Conservation (phyloP, 1,140 invertebrate genomes). For the Drosophila lowei region DNA sequence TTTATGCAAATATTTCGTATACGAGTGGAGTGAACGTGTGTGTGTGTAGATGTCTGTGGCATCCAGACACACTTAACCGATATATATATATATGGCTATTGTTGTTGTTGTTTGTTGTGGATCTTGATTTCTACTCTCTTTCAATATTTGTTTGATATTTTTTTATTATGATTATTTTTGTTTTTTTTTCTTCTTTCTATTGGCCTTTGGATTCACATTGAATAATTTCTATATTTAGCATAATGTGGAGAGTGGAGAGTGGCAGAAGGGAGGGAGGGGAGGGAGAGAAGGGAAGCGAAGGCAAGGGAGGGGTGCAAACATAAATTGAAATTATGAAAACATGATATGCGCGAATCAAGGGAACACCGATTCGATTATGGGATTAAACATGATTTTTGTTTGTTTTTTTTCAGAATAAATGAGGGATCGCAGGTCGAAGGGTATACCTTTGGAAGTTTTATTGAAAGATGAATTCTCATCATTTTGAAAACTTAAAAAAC, state of each 20-base stretch:
- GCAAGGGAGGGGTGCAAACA: constrained; percentile 1
- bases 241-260: constrained; percentile 39
- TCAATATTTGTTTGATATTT: constrained; percentile 37
- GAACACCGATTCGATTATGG: constrained; percentile 29
- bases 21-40: constrained; percentile 1
- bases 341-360: constrained; percentile 47
- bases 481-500: neutral
- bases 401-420: too few relatives aligned
- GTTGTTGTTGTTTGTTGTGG: neutral
- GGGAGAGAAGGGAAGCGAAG: neutral
- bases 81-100: constrained; percentile 23
- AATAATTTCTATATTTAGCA: constrained; percentile 81
- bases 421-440: too few relatives aligned
- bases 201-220: constrained; percentile 55
- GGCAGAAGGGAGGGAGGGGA: neutral
- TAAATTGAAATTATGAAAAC: constrained; percentile 59
- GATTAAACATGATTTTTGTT: constrained; percentile 14
- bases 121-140: constrained; percentile 47
- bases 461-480: neutral
- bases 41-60: constrained; percentile 21
- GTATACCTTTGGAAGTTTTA: neutral
- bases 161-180: constrained; percentile 54
- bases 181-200: constrained; percentile 31
- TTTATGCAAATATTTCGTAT: constrained; percentile 63
- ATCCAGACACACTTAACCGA: constrained; percentile 59